Evolutionary conservation across 37 sponge, comb jelly and placozoan species (phyloP).

Genomic region (Chondrilla cf. caribensis): DNA sequence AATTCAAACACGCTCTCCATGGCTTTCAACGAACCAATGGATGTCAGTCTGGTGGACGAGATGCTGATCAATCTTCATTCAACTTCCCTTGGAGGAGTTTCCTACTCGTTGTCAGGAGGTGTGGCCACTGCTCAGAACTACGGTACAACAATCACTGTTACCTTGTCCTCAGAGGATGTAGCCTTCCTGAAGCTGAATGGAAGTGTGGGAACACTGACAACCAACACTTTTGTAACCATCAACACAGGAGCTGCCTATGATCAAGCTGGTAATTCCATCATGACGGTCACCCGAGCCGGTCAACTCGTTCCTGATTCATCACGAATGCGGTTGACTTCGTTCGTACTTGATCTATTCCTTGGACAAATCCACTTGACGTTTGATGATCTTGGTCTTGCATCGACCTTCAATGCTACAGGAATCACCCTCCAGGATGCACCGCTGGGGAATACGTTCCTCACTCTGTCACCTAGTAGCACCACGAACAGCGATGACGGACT

Average conservation of each 20-base stretch:
- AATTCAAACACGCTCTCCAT: slow-evolving; percentile 53
- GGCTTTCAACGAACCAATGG: slow-evolving; percentile 78
- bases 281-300: slow-evolving; percentile 15
- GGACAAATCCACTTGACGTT: slow-evolving; percentile 76
- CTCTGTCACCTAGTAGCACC: slow-evolving; percentile 34
- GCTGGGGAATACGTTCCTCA: not conserved
- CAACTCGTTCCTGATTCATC: slow-evolving; percentile 40
- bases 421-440: slow-evolving; percentile 52
- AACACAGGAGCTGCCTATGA: slow-evolving; percentile 42
- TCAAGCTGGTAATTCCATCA: slow-evolving; percentile 44
- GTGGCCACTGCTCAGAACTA: slow-evolving; percentile 30
- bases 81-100: slow-evolving; percentile 25
- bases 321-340: slow-evolving; percentile 35
- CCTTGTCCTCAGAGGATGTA: slow-evolving; percentile 55
- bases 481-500: slow-evolving; percentile 27
- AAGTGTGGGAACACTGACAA: slow-evolving; percentile 30
- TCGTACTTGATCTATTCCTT: slow-evolving; percentile 69
- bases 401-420: slow-evolving; percentile 46
- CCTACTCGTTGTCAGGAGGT: slow-evolving; percentile 62
- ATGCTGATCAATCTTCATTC: slow-evolving; percentile 43
- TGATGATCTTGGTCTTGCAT: slow-evolving; percentile 59
- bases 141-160: slow-evolving; percentile 44
- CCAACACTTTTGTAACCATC: slow-evolving; percentile 58
- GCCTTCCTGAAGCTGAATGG: slow-evolving; percentile 42
- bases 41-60: slow-evolving; percentile 21